Evolutionary conservation across 2,888 invertebrate genomes (phyloP), one percentile per base, ranked within the genome.

Genomic region (Sisyra terminalis): DNA sequence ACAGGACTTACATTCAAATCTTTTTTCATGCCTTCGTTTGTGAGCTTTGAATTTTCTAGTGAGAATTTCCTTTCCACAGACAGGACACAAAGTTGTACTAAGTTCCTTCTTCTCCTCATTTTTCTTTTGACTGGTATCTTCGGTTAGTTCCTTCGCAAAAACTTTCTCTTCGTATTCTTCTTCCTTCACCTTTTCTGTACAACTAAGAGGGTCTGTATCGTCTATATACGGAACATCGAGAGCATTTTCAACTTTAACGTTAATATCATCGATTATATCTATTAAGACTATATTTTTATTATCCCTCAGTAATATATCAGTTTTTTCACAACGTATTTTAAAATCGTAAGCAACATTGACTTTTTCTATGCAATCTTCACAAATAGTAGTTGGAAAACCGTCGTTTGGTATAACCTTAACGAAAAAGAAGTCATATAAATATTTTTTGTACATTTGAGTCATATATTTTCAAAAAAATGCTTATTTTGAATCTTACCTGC

Each of bases 1-100:
- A 42, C 51, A 51, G 24, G 46, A 14, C n/a, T 39, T 36, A 35
- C 50, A 51, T 15, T 34, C 31, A 40, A 46, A 45, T 1, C 57
- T 58, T 18, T 55, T 54, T 32, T 53, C 52, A 0, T n/a, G n/a
- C n/a, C n/a, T n/a, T n/a, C n/a, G n/a, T n/a, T n/a, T n/a, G 45
- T 30, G 3, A 39, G 14, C 3, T 31, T 37, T 35, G 41, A 44
- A 9, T 40, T 44, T 46, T 46, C 3, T 46, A 46, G 7, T 40
- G 36, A 39, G 48, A 49, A 16, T 43, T 43, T 44, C 47, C 47
- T 2, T 47, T 47, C 10, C 50, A 50, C 13, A 42, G 42, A 17
- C 44, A 46, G 30, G 48, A 50, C 4, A 46, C 29, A 30, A 43
- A 49, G 30, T 47, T 46, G 31, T 1, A 44, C 40, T 17, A 47